Base-by-base conservation (phyloP, 2,797 vertebrate genomes). In the Gymnocypris eckloni region DNA sequence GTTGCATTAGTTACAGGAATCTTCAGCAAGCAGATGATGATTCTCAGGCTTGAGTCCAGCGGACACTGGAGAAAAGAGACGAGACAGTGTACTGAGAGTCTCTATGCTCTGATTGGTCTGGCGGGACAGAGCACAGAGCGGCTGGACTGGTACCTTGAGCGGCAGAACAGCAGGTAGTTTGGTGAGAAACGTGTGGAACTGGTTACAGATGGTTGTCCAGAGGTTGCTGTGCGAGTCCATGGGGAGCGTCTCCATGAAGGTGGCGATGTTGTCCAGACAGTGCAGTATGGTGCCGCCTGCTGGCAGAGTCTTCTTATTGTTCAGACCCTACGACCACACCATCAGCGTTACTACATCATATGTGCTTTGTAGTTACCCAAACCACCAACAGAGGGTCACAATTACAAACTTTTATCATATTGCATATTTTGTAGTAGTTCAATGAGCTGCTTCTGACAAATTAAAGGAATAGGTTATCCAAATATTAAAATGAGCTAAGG, bases 221-320 rank as follows among this genome's bases (percentile, higher is more conserved):
- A 99, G 97, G 94, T 99, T 99, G 94, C 98, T 99, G 18, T 98
- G 98, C 1, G 97, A 97, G 93, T 99, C 98, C 98, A 99, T 99
- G 0, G 98, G 98, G 90, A 99, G 95, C 86, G 98, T 98, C 94
- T 99, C 98, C 98, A 99, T 99, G 88, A 98, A 99, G n/a, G 97
- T 94, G 82, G 98, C 98, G 0, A 99, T 98, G 93, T 99, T 99
- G 90, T 99, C 98, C 88, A 99, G 96, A 92, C 98, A 99, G 91
- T 98, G 97, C 84, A 99, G 95, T 96, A 99, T 99, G 72, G 98
- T 96, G 87, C 98, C 96, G 92, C 98, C 98, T 95, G 97, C 96
- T 93, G 98, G 98, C 81, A 99, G 95, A 92, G 92, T 98, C 95
- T 99, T 99, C 93, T 99, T 99, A 93, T 97, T 99, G 95, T 99